These are phyloP conservation scores for Sesia apiformis DNA, from an alignment of 2,888 invertebrate species.

Conservation along the genomic window DNA sequence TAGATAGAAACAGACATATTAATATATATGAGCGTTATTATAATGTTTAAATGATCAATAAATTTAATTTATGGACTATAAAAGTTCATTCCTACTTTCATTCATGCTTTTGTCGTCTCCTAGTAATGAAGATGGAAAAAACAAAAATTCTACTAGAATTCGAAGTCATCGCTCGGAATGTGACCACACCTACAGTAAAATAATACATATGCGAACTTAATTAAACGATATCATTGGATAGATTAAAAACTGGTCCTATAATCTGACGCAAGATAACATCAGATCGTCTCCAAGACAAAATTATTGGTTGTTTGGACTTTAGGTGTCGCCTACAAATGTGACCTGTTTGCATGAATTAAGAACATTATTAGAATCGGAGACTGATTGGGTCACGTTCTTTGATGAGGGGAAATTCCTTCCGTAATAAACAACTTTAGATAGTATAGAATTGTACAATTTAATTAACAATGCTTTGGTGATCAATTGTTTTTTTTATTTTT, in stretches of 20 bases:
- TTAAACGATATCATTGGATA: conserved; percentile 12
- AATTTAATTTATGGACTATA: too few species aligned
- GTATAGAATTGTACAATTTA: too few species aligned
- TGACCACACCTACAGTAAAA: conserved; percentile 5
- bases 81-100: too few species aligned
- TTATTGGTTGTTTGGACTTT: conserved; percentile 5
- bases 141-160: background rate
- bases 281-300: conserved; percentile 11
- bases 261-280: conserved; percentile 16
- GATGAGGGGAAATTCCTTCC: too few species aligned
- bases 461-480: too few species aligned
- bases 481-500: too few species aligned
- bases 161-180: background rate
- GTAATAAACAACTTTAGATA: too few species aligned
- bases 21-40: too few species aligned
- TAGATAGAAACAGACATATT: too few species aligned
- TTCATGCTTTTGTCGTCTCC: too few species aligned
- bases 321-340: conserved; percentile 14
- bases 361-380: background rate
- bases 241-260: conserved; percentile 13
- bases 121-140: too few species aligned
- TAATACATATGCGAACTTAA: conserved; percentile 14
- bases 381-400: background rate
- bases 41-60: too few species aligned
- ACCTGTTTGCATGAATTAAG: background rate